phyloP scores from a whole-genome alignment of 2,888 invertebrate genomes.

The Fragum fragum region DNA sequence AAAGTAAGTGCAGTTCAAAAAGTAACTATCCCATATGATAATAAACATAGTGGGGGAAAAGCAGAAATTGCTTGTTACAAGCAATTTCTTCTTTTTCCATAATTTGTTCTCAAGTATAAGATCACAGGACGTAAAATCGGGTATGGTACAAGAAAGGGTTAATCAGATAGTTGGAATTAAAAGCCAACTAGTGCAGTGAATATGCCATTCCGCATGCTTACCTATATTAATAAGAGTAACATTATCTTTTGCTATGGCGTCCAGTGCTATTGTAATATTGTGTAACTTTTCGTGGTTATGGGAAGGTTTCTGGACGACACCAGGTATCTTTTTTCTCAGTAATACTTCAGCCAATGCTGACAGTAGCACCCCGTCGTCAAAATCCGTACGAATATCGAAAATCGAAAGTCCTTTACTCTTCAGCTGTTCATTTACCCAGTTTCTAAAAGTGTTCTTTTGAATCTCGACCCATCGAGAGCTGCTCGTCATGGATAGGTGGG shows the following conservation, averaged over 20 bases:
- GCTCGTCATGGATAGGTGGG: constrained; percentile 92
- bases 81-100: too few species aligned
- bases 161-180: too few species aligned
- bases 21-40: too few species aligned
- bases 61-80: too few species aligned
- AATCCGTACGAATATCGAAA: constrained; percentile 94
- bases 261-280: constrained; percentile 97
- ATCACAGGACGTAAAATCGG: too few species aligned
- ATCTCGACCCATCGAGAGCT: constrained; percentile 95
- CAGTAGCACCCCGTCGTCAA: constrained; percentile 96
- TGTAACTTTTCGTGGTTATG: constrained; percentile 99
- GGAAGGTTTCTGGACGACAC: constrained; percentile 91
- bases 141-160: too few species aligned
- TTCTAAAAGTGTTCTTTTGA: constrained; percentile 93
- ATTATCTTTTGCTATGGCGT: constrained; percentile 97
- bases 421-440: constrained; percentile 96
- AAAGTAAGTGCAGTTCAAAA: too few species aligned
- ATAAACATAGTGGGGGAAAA: too few species aligned
- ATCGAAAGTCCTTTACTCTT: constrained; percentile 88
- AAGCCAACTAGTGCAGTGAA: too few species aligned
- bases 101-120: too few species aligned
- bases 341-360: constrained; percentile 97
- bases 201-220: too few species aligned
- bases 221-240: constrained; percentile 99
- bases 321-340: constrained; percentile 90